Percentiles rank a stretch among this genome's conserved stretches.
Conservation (phyloP, 2,113 vertebrate species). For the Morphnarchus princeps region DNA sequence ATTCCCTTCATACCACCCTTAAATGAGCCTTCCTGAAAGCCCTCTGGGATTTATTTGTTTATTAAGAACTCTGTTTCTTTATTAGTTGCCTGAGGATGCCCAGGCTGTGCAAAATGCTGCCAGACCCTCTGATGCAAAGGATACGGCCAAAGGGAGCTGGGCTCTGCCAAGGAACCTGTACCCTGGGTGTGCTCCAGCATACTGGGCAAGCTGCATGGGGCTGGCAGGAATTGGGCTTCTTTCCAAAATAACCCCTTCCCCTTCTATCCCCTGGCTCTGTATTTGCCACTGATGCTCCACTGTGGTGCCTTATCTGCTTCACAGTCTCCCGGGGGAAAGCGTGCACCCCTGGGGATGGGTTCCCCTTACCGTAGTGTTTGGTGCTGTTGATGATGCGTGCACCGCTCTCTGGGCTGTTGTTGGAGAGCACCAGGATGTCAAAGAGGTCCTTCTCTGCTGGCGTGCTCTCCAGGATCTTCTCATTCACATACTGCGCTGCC, state of each 20-base stretch:
- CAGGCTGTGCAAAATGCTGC: neutral
- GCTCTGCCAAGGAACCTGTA: neutral
- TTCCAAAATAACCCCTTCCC: neutral
- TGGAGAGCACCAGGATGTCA: slow-evolving; percentile 78
- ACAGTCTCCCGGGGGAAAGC: neutral
- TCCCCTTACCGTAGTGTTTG: slow-evolving; percentile 69
- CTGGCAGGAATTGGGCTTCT: neutral
- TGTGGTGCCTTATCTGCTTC: neutral
- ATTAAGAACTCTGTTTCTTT: neutral
- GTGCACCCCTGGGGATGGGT: rapidly evolving
- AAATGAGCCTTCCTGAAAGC: neutral
- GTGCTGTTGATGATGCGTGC: slow-evolving; percentile 64
- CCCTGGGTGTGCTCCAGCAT: neutral
- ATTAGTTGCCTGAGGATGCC: neutral
- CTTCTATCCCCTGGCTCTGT: neutral
- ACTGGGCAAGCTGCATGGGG: neutral
- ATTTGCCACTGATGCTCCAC: neutral
- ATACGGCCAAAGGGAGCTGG: neutral
- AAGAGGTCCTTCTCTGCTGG: slow-evolving; percentile 72
- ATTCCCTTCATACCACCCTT: neutral
- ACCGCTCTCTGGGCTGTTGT: slow-evolving; percentile 66
- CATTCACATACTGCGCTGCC: slow-evolving; percentile 74
- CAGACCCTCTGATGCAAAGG: neutral
- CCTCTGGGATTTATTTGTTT: neutral
- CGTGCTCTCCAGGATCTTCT: slow-evolving; percentile 68